Conservation (phyloP, 2,888 invertebrate species). For the Ophion ventricosus region DNA sequence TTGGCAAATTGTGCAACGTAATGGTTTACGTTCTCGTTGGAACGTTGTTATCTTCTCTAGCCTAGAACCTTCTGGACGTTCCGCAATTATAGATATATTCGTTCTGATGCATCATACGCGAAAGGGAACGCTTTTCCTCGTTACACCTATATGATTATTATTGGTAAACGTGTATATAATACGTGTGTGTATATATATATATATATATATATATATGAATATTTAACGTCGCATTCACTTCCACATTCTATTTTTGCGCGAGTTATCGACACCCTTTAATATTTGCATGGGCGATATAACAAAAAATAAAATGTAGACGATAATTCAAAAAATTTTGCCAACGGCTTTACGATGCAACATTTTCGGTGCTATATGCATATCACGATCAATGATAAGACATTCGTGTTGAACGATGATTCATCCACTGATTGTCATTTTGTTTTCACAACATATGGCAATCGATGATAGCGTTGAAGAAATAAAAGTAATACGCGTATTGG, state of each 20-base stretch:
- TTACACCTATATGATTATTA: background rate
- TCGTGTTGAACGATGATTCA: no score
- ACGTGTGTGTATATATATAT: background rate
- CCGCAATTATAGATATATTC: background rate
- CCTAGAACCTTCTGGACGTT: slow-evolving; percentile 33
- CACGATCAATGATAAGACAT: no score
- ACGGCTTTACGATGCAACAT: no score
- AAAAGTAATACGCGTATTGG: no score
- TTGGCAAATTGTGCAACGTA: slow-evolving; percentile 39
- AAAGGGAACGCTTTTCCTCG: background rate
- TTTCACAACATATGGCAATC: no score
- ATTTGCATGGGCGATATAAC: no score
- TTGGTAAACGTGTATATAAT: background rate
- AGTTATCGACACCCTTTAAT: background rate
- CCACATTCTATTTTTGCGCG: background rate
- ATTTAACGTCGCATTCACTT: background rate
- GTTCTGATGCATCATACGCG: background rate
- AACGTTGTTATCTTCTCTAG: slow-evolving; percentile 15
- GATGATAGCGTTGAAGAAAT: no score
- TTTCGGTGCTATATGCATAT: no score
- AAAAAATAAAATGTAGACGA: no score
- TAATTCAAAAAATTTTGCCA: no score
- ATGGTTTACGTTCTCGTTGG: slow-evolving; percentile 42
- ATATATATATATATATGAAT: no score
- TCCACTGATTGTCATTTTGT: no score